Conservation (phyloP, 2,797 vertebrate species). For the Ceryle rudis region DNA sequence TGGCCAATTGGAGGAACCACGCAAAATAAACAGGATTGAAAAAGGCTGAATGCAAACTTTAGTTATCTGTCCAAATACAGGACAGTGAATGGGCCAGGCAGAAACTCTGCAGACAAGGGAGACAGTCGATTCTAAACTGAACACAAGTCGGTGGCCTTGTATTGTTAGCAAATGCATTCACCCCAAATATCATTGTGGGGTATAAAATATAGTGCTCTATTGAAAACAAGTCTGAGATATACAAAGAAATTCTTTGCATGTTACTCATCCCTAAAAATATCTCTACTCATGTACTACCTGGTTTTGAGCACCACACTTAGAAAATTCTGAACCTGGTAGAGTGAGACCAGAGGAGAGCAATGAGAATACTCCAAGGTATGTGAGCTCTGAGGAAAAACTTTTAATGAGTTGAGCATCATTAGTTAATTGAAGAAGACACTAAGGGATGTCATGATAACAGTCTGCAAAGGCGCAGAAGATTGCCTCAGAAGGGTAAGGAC, state of each 20-base stretch:
- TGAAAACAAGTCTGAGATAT: not conserved
- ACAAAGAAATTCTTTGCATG: not conserved
- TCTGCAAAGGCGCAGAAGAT: not conserved
- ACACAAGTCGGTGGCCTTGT: rapidly evolving
- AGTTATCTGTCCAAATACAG: not conserved
- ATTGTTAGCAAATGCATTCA: not conserved
- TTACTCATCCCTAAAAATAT: not conserved
- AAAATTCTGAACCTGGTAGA: not conserved
- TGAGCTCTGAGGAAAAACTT: not conserved
- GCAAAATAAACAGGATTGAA: not conserved
- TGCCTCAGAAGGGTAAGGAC: not conserved
- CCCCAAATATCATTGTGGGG: not conserved
- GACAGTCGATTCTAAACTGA: not conserved
- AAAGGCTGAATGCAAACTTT: not conserved
- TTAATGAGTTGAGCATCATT: not conserved
- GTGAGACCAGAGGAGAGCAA: not conserved
- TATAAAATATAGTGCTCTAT: not conserved
- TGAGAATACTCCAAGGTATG: not conserved
- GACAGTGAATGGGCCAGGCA: not conserved
- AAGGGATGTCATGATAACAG: not conserved
- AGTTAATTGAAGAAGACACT: not conserved
- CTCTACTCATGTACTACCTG: not conserved
- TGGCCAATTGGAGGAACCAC: not conserved
- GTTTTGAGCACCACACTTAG: not conserved
- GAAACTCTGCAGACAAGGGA: not conserved